Percentiles rank a stretch among this genome's conserved stretches.
Conservation (phyloP, 2,888 invertebrate species). For the Agrilus mali region DNA sequence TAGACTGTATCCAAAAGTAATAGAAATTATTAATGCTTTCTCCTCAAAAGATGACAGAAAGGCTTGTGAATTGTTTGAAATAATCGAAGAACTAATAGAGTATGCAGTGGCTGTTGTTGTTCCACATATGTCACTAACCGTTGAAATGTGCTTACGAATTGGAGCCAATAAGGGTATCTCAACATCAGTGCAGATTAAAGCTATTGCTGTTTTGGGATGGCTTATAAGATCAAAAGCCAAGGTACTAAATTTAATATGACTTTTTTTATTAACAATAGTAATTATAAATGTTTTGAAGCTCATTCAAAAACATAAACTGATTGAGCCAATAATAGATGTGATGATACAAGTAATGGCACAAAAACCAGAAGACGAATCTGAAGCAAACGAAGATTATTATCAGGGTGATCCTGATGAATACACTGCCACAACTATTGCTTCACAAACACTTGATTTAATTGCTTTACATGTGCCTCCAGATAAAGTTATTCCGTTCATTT, state of each 20-base stretch:
- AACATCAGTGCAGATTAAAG: conserved; percentile 52
- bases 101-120: conserved; percentile 46
- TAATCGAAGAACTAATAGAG: conserved; percentile 54
- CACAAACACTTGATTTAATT: conserved; percentile 60
- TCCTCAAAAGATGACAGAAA: conserved; percentile 42
- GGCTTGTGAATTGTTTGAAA: conserved; percentile 48
- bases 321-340: conserved; percentile 53
- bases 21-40: conserved; percentile 47
- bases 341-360: conserved; percentile 57
- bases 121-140: conserved; percentile 48
- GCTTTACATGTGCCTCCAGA: conserved; percentile 66
- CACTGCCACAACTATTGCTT: conserved; percentile 53
- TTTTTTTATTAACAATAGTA: not conserved
- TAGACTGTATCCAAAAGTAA: conserved; percentile 47
- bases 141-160: conserved; percentile 54
- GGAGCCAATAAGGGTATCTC: conserved; percentile 43
- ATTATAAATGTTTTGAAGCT: conserved; percentile 19
- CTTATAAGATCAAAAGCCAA: conserved; percentile 59
- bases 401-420: conserved; percentile 48
- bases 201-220: conserved; percentile 53
- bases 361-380: conserved; percentile 43
- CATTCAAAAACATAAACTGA: conserved; percentile 55
- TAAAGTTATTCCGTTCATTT: conserved; percentile 57
- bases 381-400: conserved; percentile 47
- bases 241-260: conserved; percentile 22